A percentile compares a stretch with the other conserved stretches of the same genome.
Evolutionary conservation across 1,140 invertebrate species (phyloP).

Genomic region (Danaus plexippus): DNA sequence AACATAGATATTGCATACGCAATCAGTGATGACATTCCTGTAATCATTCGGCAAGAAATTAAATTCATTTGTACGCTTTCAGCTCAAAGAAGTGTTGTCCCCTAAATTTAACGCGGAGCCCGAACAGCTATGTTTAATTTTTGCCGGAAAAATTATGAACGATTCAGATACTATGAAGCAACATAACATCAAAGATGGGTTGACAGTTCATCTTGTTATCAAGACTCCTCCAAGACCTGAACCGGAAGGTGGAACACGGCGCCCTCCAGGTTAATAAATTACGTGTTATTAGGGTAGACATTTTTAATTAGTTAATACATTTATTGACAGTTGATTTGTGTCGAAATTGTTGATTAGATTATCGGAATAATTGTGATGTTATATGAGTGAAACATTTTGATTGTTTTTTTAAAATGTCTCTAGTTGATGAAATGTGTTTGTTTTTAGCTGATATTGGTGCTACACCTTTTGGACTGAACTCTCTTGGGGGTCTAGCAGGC

Average conservation of each 20-base stretch:
- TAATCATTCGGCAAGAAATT: conserved; percentile 41
- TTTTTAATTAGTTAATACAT: too few species aligned
- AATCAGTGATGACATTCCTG: conserved; percentile 66
- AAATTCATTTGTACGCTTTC: conserved; percentile 60
- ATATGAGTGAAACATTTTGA: too few species aligned
- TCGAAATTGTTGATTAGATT: not conserved
- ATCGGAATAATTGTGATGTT: not conserved
- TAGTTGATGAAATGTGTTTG: conserved; percentile 8
- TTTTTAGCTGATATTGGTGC: conserved; percentile 77
- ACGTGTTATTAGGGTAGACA: too few species aligned
- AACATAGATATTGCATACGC: conserved; percentile 68
- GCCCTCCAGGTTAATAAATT: conserved; percentile 71
- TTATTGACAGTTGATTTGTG: not conserved
- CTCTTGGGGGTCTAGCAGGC: conserved; percentile 87
- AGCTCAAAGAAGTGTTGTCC: conserved; percentile 93
- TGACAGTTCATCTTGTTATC: conserved; percentile 97
- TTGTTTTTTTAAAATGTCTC: not conserved
- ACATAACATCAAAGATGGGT: conserved; percentile 95
- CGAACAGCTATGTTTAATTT: conserved; percentile 96
- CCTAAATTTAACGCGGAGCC: conserved; percentile 90
- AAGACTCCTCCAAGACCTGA: conserved; percentile 77
- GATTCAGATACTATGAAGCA: conserved; percentile 91
- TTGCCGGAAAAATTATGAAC: conserved; percentile 99
- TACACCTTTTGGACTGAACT: conserved; percentile 86
- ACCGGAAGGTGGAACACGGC: conserved; percentile 65